Evolutionary conservation across 2,113 vertebrate species (phyloP).

Genomic region (Marmota flaviventris): DNA sequence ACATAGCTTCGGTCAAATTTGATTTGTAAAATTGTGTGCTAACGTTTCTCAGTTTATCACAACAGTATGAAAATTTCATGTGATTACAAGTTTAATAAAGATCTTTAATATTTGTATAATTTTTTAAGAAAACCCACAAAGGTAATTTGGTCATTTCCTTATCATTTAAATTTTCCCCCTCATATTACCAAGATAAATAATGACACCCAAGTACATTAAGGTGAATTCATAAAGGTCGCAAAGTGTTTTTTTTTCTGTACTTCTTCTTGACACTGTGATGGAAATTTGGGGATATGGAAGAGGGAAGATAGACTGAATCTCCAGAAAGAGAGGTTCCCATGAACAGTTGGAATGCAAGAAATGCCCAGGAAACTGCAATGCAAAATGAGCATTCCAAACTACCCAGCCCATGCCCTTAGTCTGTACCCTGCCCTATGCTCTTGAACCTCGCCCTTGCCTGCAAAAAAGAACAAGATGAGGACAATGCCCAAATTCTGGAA

Average conservation of each 20-base stretch:
- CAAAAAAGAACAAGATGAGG: too few species aligned
- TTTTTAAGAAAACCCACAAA: background rate
- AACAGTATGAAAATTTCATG: background rate
- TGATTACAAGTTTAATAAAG: background rate
- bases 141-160: background rate
- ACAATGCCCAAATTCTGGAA: too few species aligned
- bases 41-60: background rate
- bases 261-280: background rate
- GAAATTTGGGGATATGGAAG: too few species aligned
- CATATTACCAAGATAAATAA: background rate
- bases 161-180: conserved; percentile 4
- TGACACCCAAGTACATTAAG: background rate
- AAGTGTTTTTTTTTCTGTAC: background rate
- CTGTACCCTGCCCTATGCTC: too few species aligned
- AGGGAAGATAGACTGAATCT: too few species aligned
- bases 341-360: too few species aligned
- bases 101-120: background rate
- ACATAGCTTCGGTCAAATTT: background rate
- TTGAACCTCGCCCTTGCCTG: too few species aligned
- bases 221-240: background rate
- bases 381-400: too few species aligned
- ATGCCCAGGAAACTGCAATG: too few species aligned
- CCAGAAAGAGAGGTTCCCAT: too few species aligned
- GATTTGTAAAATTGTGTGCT: background rate
- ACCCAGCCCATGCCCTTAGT: too few species aligned